A percentile compares a stretch with the other conserved stretches of the same genome.
Conservation (phyloP, 2,888 invertebrate genomes). For the Rosalia funebris region DNA sequence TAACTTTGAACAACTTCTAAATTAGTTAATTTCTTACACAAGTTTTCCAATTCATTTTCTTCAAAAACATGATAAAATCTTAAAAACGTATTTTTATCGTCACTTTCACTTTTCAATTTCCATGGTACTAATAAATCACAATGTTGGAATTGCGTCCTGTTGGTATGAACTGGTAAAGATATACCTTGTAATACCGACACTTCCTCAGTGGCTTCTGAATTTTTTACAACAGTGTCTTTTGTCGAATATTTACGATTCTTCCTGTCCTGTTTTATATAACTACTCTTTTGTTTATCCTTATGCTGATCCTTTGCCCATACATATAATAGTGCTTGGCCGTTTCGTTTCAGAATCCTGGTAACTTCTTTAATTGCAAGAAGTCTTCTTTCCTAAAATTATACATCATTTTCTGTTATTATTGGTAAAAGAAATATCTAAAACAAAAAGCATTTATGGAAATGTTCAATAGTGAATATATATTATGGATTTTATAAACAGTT, state of each 20-base stretch:
- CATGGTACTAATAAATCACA: constrained; percentile 96
- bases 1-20: constrained; percentile 75
- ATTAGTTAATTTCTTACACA: constrained; percentile 69
- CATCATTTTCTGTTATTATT: no score
- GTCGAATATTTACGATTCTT: constrained; percentile 62
- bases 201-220: constrained; percentile 48
- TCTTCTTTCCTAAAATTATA: constrained; percentile 76
- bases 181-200: constrained; percentile 49
- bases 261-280: constrained; percentile 74
- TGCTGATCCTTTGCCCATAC: constrained; percentile 97
- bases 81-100: constrained; percentile 70
- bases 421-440: no score
- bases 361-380: constrained; percentile 80
- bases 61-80: constrained; percentile 95
- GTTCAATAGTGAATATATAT: no score
- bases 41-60: constrained; percentile 78
- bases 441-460: no score
- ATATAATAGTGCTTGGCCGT: constrained; percentile 86
- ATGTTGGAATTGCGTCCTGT: constrained; percentile 88
- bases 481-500: no score
- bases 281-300: constrained; percentile 72
- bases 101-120: constrained; percentile 75
- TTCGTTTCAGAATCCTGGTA: constrained; percentile 74
- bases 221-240: constrained; percentile 49
- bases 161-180: constrained; percentile 84